Base-by-base conservation (phyloP, 1,140 invertebrate genomes). In the Brevipalpus yothersi region DNA sequence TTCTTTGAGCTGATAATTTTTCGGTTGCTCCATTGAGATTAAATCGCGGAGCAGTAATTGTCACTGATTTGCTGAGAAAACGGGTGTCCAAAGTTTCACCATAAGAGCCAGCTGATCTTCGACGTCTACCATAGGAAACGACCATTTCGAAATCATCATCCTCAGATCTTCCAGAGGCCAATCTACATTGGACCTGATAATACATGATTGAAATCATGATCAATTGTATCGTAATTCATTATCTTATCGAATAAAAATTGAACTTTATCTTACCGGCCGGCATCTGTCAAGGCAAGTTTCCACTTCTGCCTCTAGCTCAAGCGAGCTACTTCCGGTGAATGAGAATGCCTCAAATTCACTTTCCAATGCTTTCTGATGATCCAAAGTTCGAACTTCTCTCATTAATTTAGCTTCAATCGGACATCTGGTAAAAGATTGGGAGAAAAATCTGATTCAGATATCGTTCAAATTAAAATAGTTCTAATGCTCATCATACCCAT, bases 361-460 rank as follows among this genome's bases (percentile, higher is more conserved):
- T 60, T 67, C 66, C n/a, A 67, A 41, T 1, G 64, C 62, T 59
- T 65, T 65, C 41, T 63, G 45, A 1, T 61, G 51, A 17, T 65
- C 60, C 11, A 67, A 58, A 5, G 61, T 65, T 53, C 65, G 13
- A 1, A 67, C 63, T 61, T 67, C 66, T 7, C 64, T 41, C 64
- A 67, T 67, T 65, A 67, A 65, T 49, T 64, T 65, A 21, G 64
- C 57, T 56, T 67, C 64, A 0, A 63, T 62, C 1, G 66, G 66
- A 60, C 66, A 67, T n/a, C 66, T 65, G 41, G 53, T 10, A 51
- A 10, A 17, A 19, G 49, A 51, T 10, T n/a, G n/a, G 9, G 1
- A 51, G 17, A 10, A 51, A 17, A 45, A 45, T 45, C 2, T 45
- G 43, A 3, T 15, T 15, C 2, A 12, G 8, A 45, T 8, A 45